Evolutionary conservation across 1,140 invertebrate genomes (phyloP), one percentile per base, ranked within the genome.

Genomic region (Thrips palmi): DNA sequence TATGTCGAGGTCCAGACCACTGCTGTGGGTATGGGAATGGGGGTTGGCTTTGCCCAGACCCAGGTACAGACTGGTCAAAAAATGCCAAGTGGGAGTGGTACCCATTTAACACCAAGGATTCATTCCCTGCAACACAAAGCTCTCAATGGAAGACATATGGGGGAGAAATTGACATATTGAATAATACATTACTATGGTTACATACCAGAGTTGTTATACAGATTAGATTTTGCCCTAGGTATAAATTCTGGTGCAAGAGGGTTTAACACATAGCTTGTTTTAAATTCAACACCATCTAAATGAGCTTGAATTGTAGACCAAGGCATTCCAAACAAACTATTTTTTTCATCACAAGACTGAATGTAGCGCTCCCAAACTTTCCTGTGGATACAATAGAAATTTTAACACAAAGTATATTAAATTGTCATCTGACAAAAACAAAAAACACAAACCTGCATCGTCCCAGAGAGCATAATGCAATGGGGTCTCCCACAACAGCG

Each of bases 361-460:
- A 88, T 67, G 49, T 82, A 88, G 35, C 73, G 65, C 48, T 82
- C 78, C 85, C 84, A 88, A 0, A 86, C 67, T 58, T 78, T 77
- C 41, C 69, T 69, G 52, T 33, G 52, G 56, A 47, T 30, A 42
- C 17, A 35, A 41, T 8, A 37, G 11, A 40, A 6, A 18, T 34
- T 19, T 19, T 30, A 18, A 14, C 27, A 37, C 10, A 27, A 37
- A 17, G 18, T 36, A 36, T 21, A 36, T 21, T 21, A 23, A n/a
- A 29, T 18, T n/a, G 14, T 3, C n/a, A 29, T 38, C 6, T 6
- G 21, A 21, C 5, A n/a, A 14, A 17, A 14, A 17, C 12, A 3
- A 15, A 4, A 28, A 31, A 25, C 7, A 43, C 40, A 14, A 45
- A 69, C 61, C 79, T 70, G 58, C 85, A 89, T 33, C 77, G 70